These are phyloP conservation scores for Daubentonia madagascariensis DNA, from an alignment of 2,113 vertebrate species.

Conservation along the genomic window DNA sequence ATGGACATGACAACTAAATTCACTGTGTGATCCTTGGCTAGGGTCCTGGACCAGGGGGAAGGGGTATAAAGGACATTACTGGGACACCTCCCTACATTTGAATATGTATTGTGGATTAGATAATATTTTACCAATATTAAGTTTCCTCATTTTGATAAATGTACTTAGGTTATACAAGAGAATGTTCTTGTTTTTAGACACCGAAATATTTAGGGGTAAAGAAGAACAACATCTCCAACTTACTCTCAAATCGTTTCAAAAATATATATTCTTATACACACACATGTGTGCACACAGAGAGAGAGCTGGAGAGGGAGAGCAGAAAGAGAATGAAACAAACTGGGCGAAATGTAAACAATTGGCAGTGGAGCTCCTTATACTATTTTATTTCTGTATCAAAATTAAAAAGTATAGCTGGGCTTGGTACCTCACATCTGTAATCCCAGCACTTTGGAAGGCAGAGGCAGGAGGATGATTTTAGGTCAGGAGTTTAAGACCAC, in stretches of 20 bases:
- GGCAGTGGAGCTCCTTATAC: not conserved
- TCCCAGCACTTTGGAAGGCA: too few species aligned
- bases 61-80: not conserved
- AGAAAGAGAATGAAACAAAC: not conserved
- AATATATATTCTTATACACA: not conserved
- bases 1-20: not conserved
- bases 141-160: not conserved
- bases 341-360: not conserved
- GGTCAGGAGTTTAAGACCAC: too few species aligned
- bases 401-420: not conserved
- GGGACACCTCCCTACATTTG: not conserved
- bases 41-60: not conserved
- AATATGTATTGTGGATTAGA: not conserved
- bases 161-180: not conserved
- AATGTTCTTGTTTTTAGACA: not conserved
- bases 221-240: not conserved
- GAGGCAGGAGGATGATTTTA: too few species aligned
- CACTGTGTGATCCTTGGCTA: not conserved
- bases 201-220: not conserved
- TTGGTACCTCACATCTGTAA: too few species aligned
- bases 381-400: not conserved
- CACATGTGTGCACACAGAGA: not conserved
- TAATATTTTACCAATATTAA: not conserved
- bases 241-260: not conserved
- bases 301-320: not conserved